Evolutionary conservation across 2,797 vertebrate genomes (phyloP), one percentile per base, ranked within the genome.

Genomic region (Coreius guichenoti): DNA sequence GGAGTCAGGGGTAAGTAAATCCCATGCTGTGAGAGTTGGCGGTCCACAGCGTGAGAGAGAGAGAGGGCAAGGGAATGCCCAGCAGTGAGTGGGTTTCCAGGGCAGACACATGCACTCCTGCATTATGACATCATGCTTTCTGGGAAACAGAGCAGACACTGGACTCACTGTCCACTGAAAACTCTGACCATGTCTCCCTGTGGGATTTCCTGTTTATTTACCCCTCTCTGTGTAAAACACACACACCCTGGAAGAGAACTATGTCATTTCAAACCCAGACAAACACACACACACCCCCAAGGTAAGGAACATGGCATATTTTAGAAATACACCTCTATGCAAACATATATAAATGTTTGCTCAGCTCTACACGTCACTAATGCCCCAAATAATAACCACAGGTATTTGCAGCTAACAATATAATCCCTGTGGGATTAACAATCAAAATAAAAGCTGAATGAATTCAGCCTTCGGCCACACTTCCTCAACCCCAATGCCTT

Each of bases 131-230:
- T 85, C 76, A 85, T 73, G 51, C 16, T 73, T 70, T 85, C 75
- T 80, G 76, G 67, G 67, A 80, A 85, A 85, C 67, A 33, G 54
- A 80, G 54, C 29, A 73, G 54, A 79, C 83, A 79, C 33, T 36
- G 70, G 58, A 47, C 61, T 83, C 61, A 21, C 63, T 80, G 83
- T 79, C 67, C 49, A 49, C 21, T 78, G 36, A 54, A 76, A 77
- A 70, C 47, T 54, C 69, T 72, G 23, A 31, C 72, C 9, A 19
- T 69, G 36, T 72, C 36, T 72, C 75, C 65, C 65, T 45, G 19
- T 72, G 67, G 54, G 76, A 85, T 73, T 80, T 85, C 76, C 76
- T 85, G 76, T 80, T 85, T 85, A 85, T 85, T 85, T 85, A 73
- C 76, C 68, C 77, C 84, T 80, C 29, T 84, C 56, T 74, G 84